Evolutionary conservation across 2,113 vertebrate genomes (phyloP).

Genomic region (Pycnonotus jocosus): DNA sequence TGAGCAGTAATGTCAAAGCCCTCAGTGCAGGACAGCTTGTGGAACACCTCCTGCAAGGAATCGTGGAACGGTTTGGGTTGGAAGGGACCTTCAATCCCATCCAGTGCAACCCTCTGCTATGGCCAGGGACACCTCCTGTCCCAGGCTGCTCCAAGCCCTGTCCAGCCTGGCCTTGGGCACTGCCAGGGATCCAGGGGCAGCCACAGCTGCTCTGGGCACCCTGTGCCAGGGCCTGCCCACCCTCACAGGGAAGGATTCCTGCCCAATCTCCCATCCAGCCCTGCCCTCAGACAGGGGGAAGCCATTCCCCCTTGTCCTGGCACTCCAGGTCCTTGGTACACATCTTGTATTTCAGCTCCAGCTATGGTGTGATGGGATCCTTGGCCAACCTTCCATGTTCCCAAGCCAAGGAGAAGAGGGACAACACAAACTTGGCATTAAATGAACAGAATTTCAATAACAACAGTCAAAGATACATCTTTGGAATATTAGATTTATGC

Average conservation of each 20-base stretch:
- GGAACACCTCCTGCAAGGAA: neutral
- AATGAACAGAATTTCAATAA: conserved; percentile 21
- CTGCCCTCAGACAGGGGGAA: neutral
- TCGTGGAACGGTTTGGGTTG: no score
- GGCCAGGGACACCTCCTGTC: neutral
- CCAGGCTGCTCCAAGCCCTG: rapidly evolving
- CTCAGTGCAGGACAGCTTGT: rapidly evolving
- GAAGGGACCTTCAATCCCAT: neutral
- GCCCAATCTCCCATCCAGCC: rapidly evolving
- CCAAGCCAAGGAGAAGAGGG: neutral
- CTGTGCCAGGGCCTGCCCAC: neutral
- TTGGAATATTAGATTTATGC: conserved; percentile 37
- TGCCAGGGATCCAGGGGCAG: neutral
- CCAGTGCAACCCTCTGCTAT: rapidly evolving
- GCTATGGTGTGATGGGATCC: neutral
- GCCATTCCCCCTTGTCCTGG: neutral
- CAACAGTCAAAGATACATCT: neutral
- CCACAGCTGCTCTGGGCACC: neutral
- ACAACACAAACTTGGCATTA: neutral
- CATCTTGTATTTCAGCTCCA: neutral
- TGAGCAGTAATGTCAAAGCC: neutral
- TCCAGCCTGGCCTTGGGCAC: neutral
- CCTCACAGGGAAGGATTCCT: neutral
- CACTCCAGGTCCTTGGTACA: neutral
- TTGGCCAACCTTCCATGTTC: neutral